Conservation (phyloP, 30 jellyfish, hydroid and myxozoan genomes). For the Aurelia sp. region DNA sequence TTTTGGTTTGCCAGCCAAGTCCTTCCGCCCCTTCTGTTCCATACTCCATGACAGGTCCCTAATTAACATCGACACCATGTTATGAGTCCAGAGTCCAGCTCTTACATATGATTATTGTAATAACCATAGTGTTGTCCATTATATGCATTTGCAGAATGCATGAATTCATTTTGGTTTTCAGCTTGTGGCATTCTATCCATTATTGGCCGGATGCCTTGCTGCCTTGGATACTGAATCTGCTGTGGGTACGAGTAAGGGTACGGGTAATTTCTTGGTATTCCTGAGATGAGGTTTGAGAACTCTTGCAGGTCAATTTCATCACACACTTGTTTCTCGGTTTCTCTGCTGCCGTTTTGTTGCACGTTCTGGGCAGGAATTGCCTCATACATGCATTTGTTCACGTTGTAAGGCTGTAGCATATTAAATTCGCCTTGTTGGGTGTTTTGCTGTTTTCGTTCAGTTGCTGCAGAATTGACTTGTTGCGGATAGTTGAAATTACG, state of each 20-base stretch:
- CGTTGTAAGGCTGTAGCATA: conserved; percentile 13
- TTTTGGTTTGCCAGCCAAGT: too few species aligned
- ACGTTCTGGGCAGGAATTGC: background rate
- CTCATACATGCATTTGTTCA: background rate
- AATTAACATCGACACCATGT: too few species aligned
- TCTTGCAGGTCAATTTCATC: conserved; percentile 39
- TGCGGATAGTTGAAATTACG: background rate
- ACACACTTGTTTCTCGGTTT: background rate
- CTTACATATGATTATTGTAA: background rate
- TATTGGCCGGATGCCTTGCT: conserved; percentile 14
- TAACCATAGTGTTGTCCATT: conserved; percentile 28
- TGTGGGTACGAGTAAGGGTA: too few species aligned
- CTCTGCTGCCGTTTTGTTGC: background rate
- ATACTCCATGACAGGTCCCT: too few species aligned
- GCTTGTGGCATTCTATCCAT: background rate
- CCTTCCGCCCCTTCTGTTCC: too few species aligned
- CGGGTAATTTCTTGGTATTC: conserved; percentile 17
- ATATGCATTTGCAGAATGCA: too few species aligned
- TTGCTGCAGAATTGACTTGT: background rate
- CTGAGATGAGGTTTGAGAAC: conserved; percentile 24
- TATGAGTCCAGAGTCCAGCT: too few species aligned
- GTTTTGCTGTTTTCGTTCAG: background rate
- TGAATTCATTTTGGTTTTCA: background rate
- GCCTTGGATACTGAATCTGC: background rate
- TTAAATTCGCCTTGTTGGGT: conserved; percentile 4